Evolutionary conservation across 2,113 vertebrate genomes (phyloP).

Genomic region (Barbus barbus): DNA sequence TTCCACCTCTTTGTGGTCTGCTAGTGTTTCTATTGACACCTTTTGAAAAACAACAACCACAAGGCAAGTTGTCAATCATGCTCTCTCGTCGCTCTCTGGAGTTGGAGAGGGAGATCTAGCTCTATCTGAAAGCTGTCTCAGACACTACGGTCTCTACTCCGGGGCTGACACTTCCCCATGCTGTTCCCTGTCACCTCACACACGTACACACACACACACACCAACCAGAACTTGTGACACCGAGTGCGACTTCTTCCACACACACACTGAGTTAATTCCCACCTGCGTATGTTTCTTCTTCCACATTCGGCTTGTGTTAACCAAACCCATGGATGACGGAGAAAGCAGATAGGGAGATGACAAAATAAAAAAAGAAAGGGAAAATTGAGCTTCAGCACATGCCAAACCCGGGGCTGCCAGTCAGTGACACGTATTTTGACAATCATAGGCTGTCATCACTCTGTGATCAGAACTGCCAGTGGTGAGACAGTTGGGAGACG

Average conservation of each 20-base stretch:
- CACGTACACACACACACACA: constrained; percentile 49
- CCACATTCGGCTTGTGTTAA: constrained; percentile 59
- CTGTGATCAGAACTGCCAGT: constrained; percentile 80
- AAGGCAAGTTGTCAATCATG: constrained; percentile 56
- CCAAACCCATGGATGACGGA: constrained; percentile 53
- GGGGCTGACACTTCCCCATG: constrained; percentile 54
- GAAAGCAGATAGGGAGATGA: constrained; percentile 46
- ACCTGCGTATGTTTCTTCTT: constrained; percentile 60
- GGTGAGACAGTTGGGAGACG: constrained; percentile 70
- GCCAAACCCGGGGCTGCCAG: constrained; percentile 72
- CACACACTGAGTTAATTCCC: constrained; percentile 57
- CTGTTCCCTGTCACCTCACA: constrained; percentile 57
- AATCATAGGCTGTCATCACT: constrained; percentile 80
- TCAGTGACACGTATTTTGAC: constrained; percentile 77
- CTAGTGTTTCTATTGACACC: constrained; percentile 57
- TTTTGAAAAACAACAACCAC: constrained; percentile 59
- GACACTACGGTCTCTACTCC: constrained; percentile 53
- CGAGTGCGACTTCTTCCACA: constrained; percentile 64
- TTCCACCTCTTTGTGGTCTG: constrained; percentile 43
- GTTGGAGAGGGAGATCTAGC: constrained; percentile 48
- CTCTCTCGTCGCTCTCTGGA: constrained; percentile 40
- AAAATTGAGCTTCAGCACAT: constrained; percentile 64
- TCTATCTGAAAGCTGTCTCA: constrained; percentile 54
- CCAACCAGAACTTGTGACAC: constrained; percentile 63
- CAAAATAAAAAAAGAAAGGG: constrained; percentile 54